Percentiles rank a stretch among this genome's conserved stretches.
Conservation (phyloP, 2,888 invertebrate genomes). For the Miltochrista miniata region DNA sequence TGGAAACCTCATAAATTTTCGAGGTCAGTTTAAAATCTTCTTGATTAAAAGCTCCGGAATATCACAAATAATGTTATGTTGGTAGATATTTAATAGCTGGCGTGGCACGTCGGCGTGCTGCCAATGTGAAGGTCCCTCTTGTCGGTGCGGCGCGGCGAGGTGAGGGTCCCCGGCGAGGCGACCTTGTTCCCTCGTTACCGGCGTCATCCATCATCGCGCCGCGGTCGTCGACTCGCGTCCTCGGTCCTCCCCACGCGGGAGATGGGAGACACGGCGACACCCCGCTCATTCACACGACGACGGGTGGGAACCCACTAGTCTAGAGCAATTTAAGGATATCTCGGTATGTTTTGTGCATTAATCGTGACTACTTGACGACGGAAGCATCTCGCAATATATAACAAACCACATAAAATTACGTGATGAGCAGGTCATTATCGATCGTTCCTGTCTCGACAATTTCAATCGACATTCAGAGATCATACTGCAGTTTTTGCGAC, state of each 20-base stretch:
- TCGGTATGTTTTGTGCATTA: too few relatives aligned
- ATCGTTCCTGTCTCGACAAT: background rate
- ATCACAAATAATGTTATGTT: too few relatives aligned
- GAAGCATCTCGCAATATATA: background rate
- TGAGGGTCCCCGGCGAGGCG: too few relatives aligned
- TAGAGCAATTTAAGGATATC: background rate
- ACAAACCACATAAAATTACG: background rate
- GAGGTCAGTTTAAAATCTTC: too few relatives aligned
- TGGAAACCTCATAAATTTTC: too few relatives aligned
- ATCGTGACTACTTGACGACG: too few relatives aligned
- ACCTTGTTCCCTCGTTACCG: slow-evolving; percentile 59
- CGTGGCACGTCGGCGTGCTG: background rate
- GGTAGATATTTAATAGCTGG: too few relatives aligned
- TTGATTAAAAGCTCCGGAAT: too few relatives aligned
- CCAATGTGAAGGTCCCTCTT: background rate
- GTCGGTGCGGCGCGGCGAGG: background rate
- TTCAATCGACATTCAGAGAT: slow-evolving; percentile 20
- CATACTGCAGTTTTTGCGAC: background rate
- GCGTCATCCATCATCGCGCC: slow-evolving; percentile 68
- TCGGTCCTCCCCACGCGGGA: background rate
- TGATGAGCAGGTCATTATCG: background rate
- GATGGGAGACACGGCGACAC: too few relatives aligned
- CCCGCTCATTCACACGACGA: slow-evolving; percentile 24
- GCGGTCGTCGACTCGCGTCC: slow-evolving; percentile 39
- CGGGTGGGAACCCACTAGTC: background rate